Evolutionary conservation across 92 coral and sea anemone genomes (phyloP), one percentile per base, ranked within the genome.

Genomic region (Metridium senile): DNA sequence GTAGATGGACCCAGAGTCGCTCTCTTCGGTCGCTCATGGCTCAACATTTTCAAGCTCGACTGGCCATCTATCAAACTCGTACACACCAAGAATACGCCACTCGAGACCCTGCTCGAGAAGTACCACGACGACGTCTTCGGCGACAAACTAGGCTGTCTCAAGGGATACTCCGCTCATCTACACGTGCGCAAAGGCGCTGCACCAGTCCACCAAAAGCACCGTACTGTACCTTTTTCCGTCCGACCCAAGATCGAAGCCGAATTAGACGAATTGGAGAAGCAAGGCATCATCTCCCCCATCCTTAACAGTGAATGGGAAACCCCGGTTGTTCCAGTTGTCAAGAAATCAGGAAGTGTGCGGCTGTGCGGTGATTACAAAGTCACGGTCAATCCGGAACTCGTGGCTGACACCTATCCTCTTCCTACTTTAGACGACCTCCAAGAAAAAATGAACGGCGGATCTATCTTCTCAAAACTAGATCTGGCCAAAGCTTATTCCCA

Each of bases 401-500:
- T 74, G 66, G 33, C 62, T 21, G 82, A 81, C 30, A 82, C 69
- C 17, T 30, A 66, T 13, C 75, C 75, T 11, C 22, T 82, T 9
- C 82, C 86, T 17, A 39, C 75, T 13, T 75, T 82, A 20, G 75
- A 51, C 7, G 71, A 82, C 18, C 32, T 75, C 22, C 62, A 64
- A 58, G 29, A 70, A 32, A 65, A 26, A 54, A 20, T 82, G 66
- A 67, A 71, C 13, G 57, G 82, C 10, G 82, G 86, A 57, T 33
- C 75, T 33, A 76, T 82, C 27, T 82, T 76, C 68, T 39, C 86
- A 0, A 82, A 79, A 35, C 76, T 82, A 26, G 86, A 82, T 22
- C 72, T 82, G 61, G 82, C 86, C 13, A 82, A 82, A 46, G 82
- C 86, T 4, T 75, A 75, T 20, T 75, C 76, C 43, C 86, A 82